These are phyloP conservation scores for Trisateles emortualis DNA, from an alignment of 2,888 invertebrate genomes.

Conservation along the genomic window DNA sequence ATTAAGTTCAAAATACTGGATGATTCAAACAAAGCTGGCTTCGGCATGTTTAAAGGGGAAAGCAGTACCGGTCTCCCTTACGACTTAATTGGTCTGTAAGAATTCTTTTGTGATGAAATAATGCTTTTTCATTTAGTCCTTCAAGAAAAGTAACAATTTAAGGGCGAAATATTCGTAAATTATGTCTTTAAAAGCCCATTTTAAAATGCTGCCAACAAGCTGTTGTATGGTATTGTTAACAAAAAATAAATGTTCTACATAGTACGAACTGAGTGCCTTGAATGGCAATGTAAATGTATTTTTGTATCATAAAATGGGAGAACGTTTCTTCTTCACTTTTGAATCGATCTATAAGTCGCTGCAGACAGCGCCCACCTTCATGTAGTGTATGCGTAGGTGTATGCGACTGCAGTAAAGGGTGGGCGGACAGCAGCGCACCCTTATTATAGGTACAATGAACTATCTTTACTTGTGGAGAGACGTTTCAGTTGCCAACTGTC, in stretches of 20 bases:
- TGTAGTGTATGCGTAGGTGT: not conserved
- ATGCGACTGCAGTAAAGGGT: too few species aligned
- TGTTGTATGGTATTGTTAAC: conserved; percentile 24
- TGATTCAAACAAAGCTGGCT: conserved; percentile 15
- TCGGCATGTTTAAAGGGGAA: conserved; percentile 13
- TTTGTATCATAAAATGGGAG: too few species aligned
- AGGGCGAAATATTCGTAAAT: conserved; percentile 22
- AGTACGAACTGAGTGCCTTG: too few species aligned
- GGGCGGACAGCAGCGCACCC: not conserved
- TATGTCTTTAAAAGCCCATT: conserved; percentile 17
- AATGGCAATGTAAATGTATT: too few species aligned
- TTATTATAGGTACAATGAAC: not conserved
- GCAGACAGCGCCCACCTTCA: too few species aligned
- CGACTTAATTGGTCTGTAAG: conserved; percentile 34
- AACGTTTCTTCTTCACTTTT: too few species aligned
- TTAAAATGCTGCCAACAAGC: conserved; percentile 21
- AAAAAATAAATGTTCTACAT: too few species aligned
- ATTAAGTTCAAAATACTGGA: conserved; percentile 24
- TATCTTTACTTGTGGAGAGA: not conserved
- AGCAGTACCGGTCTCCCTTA: conserved; percentile 22
- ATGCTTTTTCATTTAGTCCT: conserved; percentile 26
- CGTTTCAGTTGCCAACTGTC: not conserved
- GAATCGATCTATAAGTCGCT: too few species aligned
- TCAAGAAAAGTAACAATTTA: conserved; percentile 28
- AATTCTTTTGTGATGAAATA: conserved; percentile 28